phyloP scores from a whole-genome alignment of 2,888 invertebrate species.

The Oxyteleia sp. region DNA sequence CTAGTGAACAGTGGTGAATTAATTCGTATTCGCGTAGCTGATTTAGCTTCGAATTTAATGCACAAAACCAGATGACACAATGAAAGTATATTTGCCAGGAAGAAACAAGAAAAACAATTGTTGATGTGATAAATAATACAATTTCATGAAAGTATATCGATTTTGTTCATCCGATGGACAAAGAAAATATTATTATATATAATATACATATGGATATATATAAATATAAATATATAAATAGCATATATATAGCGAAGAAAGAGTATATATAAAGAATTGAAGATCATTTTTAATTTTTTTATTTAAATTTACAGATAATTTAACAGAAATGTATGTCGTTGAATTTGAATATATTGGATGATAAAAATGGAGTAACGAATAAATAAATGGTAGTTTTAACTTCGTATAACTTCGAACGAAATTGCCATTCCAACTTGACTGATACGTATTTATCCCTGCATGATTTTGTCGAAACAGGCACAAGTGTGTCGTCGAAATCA shows the following conservation, averaged over 20 bases:
- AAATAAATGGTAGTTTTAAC: constrained; percentile 47
- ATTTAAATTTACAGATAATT: constrained; percentile 59
- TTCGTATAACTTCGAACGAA: constrained; percentile 48
- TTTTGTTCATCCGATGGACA: constrained; percentile 61
- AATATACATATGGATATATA: constrained; percentile 62
- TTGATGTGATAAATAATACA: constrained; percentile 72
- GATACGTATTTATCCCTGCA: constrained; percentile 56
- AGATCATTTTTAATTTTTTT: constrained; percentile 61
- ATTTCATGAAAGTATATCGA: constrained; percentile 71
- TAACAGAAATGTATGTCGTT: constrained; percentile 32
- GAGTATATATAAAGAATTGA: constrained; percentile 51
- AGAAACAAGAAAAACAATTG: constrained; percentile 64
- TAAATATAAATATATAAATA: constrained; percentile 62
- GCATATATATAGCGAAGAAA: constrained; percentile 52
- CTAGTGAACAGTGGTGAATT: constrained; percentile 67
- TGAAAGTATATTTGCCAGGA: constrained; percentile 73
- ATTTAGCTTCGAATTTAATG: constrained; percentile 63
- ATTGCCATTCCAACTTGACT: constrained; percentile 61
- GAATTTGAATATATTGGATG: constrained; percentile 38
- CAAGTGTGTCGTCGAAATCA: constrained; percentile 38
- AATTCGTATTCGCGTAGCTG: constrained; percentile 58
- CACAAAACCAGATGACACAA: constrained; percentile 64
- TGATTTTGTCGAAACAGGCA: constrained; percentile 42
- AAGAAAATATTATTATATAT: constrained; percentile 59
- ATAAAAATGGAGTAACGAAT: constrained; percentile 20